Evolutionary conservation across 1,140 invertebrate species (phyloP), one percentile per base, ranked within the genome.

Genomic region (Zaprionus nigranus): DNA sequence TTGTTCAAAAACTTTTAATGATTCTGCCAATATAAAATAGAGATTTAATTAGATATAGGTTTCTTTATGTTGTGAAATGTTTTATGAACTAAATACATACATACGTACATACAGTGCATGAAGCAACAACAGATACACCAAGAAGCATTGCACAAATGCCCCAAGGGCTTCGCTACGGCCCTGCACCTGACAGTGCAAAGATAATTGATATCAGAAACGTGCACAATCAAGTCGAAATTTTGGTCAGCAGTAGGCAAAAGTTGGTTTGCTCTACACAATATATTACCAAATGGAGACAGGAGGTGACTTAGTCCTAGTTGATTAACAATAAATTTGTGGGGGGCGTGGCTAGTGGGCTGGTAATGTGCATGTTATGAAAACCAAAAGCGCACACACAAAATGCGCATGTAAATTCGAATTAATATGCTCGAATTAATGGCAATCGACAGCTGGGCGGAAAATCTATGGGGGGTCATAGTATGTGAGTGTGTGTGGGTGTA

Each of bases 391-490:
- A 62, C 51, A 84, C 66, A 72, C 76, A 70, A 79, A 73, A 72
- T 68, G 51, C 60, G 51, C 68, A 80, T 81, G 78, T 77, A 88
- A 81, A 85, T 75, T 58, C 54, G 61, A 74, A 90, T 90, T 90
- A 90, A 87, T 87, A 88, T 87, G 80, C 84, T 83, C 28, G 77
- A 87, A 88, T 88, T 87, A 87, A 88, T 88, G 69, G 54, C 75
- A 83, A 90, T 74, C 86, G 83, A 80, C 72, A 70, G 76, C 43
- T 70, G 62, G 75, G 67, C 38, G 60, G 20, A 53, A 61, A 66
- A 40, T 56, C 40, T 38, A 40, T 56, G 63, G 51, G 53, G 43
- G 62, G n/a, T 58, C 56, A 28, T 22, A 43, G 34, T 22, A 36
- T 58, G n/a, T 43, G 17, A 62, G 5, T 36, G 20, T 11, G n/a